Percentiles rank a stretch among this genome's conserved stretches.
These are phyloP conservation scores for Columba janthina DNA, from an alignment of 2,113 vertebrate genomes.

Conservation along the genomic window DNA sequence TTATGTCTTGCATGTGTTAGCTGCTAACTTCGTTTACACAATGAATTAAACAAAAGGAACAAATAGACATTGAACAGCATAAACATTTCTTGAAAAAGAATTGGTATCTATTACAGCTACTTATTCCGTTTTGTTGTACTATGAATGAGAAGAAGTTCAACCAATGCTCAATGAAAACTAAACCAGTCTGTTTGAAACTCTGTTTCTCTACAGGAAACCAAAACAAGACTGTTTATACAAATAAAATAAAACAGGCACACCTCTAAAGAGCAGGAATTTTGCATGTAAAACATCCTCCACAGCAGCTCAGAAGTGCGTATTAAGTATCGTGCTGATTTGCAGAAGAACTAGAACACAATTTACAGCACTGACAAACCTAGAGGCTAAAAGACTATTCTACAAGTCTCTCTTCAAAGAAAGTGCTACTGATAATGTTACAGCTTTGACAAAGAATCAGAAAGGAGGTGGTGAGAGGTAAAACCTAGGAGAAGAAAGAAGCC, in stretches of 20 bases:
- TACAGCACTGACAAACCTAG: neutral
- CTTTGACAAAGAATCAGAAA: neutral
- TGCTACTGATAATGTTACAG: neutral
- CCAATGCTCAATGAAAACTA: neutral
- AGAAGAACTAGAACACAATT: neutral
- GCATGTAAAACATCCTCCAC: neutral
- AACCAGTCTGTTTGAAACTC: neutral
- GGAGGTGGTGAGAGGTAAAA: neutral
- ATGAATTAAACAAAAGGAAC: neutral
- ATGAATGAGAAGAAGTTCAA: neutral
- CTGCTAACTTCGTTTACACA: slow-evolving; percentile 6
- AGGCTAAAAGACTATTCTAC: neutral
- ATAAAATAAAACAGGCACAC: neutral
- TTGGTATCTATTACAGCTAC: neutral
- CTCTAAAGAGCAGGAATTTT: neutral
- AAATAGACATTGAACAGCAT: neutral
- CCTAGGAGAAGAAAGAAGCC: neutral
- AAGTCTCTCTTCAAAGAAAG: neutral
- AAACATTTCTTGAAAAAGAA: neutral
- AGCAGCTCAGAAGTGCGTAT: neutral
- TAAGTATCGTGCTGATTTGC: neutral
- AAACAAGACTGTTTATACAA: neutral
- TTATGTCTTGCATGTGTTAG: neutral
- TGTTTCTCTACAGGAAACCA: neutral
- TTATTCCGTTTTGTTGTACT: neutral